phyloP scores from a whole-genome alignment of 1,140 invertebrate species.

The Centruroides sculpturatus region DNA sequence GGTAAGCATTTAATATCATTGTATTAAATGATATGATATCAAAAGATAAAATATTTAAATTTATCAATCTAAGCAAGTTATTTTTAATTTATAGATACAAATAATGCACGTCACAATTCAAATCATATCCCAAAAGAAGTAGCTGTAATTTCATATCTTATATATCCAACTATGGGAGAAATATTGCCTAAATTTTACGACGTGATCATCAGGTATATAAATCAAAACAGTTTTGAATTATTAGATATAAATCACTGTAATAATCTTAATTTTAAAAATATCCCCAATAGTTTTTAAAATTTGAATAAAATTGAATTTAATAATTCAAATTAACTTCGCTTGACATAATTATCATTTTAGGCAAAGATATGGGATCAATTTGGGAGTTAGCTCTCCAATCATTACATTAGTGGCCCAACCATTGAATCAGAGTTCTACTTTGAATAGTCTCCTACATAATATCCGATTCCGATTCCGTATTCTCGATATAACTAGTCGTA shows the following conservation, averaged over 20 bases:
- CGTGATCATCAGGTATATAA: constrained; percentile 58
- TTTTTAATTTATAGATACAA: neutral
- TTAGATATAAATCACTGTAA: too few relatives aligned
- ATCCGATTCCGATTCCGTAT: constrained; percentile 13
- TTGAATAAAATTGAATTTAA: too few relatives aligned
- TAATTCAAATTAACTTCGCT: too few relatives aligned
- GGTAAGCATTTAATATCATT: neutral
- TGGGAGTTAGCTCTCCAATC: constrained; percentile 65
- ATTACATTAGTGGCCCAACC: constrained; percentile 63
- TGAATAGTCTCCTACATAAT: constrained; percentile 5
- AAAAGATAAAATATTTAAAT: neutral
- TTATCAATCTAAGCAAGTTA: neutral
- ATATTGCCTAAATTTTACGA: constrained; percentile 57
- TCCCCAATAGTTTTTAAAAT: too few relatives aligned
- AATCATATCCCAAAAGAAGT: constrained; percentile 14
- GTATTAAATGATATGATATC: neutral
- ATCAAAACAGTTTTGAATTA: too few relatives aligned
- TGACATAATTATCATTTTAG: constrained; percentile 17
- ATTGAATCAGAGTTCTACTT: constrained; percentile 29
- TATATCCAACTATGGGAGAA: constrained; percentile 65
- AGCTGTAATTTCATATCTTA: constrained; percentile 73
- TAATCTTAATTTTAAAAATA: too few relatives aligned
- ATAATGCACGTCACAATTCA: neutral
- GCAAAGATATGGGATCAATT: constrained; percentile 68
- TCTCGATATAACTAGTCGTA: constrained; percentile 19